A percentile compares a stretch with the other conserved stretches of the same genome.
These are phyloP conservation scores for Sinocyclocheilus anophthalmus DNA, from an alignment of 2,113 vertebrate species.

Conservation along the genomic window DNA sequence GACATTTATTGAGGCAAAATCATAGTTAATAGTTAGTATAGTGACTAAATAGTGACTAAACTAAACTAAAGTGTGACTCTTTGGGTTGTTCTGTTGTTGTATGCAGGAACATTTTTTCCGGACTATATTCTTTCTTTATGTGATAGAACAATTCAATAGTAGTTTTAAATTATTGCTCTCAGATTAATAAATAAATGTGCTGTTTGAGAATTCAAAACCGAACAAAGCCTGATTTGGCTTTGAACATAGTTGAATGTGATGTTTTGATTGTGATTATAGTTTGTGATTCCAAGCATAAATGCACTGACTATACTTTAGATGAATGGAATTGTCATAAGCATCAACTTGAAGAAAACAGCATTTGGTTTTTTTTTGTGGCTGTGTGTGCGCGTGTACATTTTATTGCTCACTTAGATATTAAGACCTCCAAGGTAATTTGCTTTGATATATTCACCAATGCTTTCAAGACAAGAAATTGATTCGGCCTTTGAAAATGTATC, in stretches of 20 bases:
- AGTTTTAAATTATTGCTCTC: not conserved
- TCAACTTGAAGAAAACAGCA: not conserved
- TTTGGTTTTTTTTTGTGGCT: not conserved
- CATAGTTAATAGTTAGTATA: not conserved
- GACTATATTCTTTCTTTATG: not conserved
- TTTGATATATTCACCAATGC: slow-evolving; percentile 52
- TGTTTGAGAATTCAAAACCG: not conserved
- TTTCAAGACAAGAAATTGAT: slow-evolving; percentile 58
- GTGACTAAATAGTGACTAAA: no score
- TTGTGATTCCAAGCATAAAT: not conserved
- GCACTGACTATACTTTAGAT: not conserved
- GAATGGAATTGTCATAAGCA: not conserved
- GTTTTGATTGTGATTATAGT: not conserved
- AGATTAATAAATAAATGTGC: not conserved
- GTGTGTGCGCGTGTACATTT: slow-evolving; percentile 21
- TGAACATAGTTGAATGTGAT: not conserved
- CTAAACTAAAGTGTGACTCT: no score
- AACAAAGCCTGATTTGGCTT: not conserved
- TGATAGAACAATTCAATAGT: not conserved
- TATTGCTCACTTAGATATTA: slow-evolving; percentile 45
- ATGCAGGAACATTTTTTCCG: not conserved
- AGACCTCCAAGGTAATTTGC: slow-evolving; percentile 52
- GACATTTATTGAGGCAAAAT: not conserved
- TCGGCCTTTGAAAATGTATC: slow-evolving; percentile 44
- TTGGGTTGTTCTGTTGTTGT: not conserved